Evolutionary conservation across 2,113 vertebrate genomes (phyloP), one percentile per base, ranked within the genome.

Genomic region (Epinephelus fuscoguttatus): DNA sequence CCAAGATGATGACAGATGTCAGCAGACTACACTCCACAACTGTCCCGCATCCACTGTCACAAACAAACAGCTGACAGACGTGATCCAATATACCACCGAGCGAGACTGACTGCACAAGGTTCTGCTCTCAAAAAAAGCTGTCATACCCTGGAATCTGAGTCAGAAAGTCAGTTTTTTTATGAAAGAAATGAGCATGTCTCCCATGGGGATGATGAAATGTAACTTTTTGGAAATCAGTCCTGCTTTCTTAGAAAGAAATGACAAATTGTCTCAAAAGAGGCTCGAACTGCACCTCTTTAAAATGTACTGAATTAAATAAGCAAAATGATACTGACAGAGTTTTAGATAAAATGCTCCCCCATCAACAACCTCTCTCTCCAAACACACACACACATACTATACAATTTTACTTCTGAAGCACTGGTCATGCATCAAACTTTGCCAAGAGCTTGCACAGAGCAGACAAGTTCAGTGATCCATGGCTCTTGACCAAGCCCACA

Each of bases 1-100:
- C 86, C 90, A 19, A 93, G 93, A 88, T 91, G 85, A 85, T 89
- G 89, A 93, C 86, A 82, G 71, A 84, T 89, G 81, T 88, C 90
- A 72, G 72, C 88, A 63, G 81, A 86, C 81, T 70, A 53, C 68
- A 67, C 67, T 80, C 81, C 19, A 30, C 81, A 52, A 78, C 76
- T 75, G 83, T 86, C 81, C 88, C 64, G 56, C 79, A 76, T 83
- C 73, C 63, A 62, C 61, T 56, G 89, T 63, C 80, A 80, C 84
- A 85, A 91, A 87, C 84, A 85, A 91, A 87, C 88, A 74, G 86
- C 84, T 81, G 88, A 92, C 83, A 89, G 89, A 88, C 85, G 5
- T 53, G 75, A 91, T 87, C 84, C 86, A 81, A 83, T 82, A 78
- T 81, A 86, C 61, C 87, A 67, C 42, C 80, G 71, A 84, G 85